Evolutionary conservation across 2,113 vertebrate genomes (phyloP).

Genomic region (Delphinapterus leucas): DNA sequence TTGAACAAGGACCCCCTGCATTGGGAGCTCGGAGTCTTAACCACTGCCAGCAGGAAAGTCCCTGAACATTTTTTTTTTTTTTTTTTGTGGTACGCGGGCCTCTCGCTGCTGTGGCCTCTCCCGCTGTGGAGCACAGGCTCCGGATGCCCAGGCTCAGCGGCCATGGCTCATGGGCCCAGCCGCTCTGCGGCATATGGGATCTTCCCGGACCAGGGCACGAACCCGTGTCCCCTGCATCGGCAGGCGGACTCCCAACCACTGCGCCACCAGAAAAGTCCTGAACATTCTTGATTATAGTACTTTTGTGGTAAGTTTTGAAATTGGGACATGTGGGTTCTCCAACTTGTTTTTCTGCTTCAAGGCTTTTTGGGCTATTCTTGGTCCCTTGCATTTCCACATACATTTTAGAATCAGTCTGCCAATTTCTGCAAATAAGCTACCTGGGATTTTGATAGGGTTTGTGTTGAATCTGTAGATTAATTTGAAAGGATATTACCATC

Average conservation of each 20-base stretch:
- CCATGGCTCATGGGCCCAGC: too few species aligned
- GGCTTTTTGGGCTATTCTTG: background rate
- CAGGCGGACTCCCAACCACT: too few species aligned
- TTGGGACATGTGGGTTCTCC: background rate
- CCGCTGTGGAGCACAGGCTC: too few species aligned
- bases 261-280: background rate
- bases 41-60: too few species aligned
- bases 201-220: too few species aligned
- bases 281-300: background rate
- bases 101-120: too few species aligned
- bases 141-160: too few species aligned
- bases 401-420: background rate
- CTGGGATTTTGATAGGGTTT: background rate
- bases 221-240: too few species aligned
- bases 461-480: background rate
- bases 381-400: background rate
- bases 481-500: background rate
- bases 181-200: too few species aligned
- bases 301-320: conserved; percentile 8
- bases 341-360: background rate
- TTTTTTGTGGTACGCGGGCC: too few species aligned
- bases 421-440: background rate
- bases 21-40: too few species aligned
- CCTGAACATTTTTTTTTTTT: background rate
- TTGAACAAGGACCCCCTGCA: too few species aligned